Base-by-base conservation (phyloP, 2,797 vertebrate species). In the Anguilla megastoma region DNA sequence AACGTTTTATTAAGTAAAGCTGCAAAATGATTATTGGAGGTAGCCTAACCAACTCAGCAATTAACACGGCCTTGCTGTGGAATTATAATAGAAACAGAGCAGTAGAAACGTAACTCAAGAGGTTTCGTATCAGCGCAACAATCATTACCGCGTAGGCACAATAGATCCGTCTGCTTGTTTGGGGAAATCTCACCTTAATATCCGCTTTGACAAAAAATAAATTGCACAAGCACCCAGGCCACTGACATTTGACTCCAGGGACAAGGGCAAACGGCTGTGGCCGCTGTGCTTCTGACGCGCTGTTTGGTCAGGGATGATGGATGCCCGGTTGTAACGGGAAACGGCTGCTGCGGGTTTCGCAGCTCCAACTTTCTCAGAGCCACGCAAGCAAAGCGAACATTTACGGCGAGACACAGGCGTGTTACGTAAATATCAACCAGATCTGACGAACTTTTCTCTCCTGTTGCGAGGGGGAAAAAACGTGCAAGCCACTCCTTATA, bases 221-320 rank as follows among this genome's bases (percentile, higher is more conserved):
- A 95, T 95, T 94, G 94, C 82, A 89, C 94, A 91, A 95, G 94
- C 93, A 92, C 92, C 86, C 90, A 92, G 93, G 94, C 93, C 93
- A 92, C 93, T 95, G 95, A 92, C 94, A 95, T 95, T 92, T 94
- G 93, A 94, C 94, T 95, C 89, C 90, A 84, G 93, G 94, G 96
- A 95, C 93, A 95, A 85, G 93, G 91, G 90, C 92, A 91, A 93
- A 91, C 91, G 90, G 16, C 52, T 92, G 88, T 92, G 91, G 93
- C 94, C 0, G 16, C 86, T 93, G 90, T 90, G 33, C 89, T 86
- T 50, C 89, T 94, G 94, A 94, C 92, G 90, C 16, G 33, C 41
- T 58, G 91, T 89, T 94, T 92, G 89, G 86, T 86, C 90, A 89
- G 60, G 86, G 87, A 85, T 94, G 94, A 95, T 95, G 92, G 92